phyloP scores from a whole-genome alignment of 2,888 invertebrate genomes.

The Pedicia rivosa region DNA sequence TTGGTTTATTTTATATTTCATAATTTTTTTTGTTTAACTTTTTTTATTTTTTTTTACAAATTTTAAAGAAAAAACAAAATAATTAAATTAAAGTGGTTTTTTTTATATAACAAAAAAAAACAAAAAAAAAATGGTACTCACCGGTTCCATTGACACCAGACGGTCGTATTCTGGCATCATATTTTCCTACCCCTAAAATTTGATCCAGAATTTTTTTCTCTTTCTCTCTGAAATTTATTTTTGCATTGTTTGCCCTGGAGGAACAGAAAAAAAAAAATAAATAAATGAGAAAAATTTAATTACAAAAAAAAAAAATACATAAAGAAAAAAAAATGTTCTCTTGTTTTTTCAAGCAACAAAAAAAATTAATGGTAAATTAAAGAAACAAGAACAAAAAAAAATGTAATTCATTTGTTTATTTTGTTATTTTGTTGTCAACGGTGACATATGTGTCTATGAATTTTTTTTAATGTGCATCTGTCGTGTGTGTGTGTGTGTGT shows the following conservation, averaged over 20 bases:
- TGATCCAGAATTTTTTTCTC: constrained; percentile 89
- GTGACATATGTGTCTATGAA: too few relatives aligned
- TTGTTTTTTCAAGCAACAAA: too few relatives aligned
- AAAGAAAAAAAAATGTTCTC: too few relatives aligned
- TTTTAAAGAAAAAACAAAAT: constrained; percentile 1
- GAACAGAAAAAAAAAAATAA: constrained; percentile 5
- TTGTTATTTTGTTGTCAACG: too few relatives aligned
- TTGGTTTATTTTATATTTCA: too few relatives aligned
- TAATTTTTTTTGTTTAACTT: too few relatives aligned
- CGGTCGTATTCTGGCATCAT: constrained; percentile 85
- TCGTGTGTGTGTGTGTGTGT: too few relatives aligned
- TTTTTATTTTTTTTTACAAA: neutral
- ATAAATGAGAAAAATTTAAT: constrained; percentile 5
- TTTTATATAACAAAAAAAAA: neutral
- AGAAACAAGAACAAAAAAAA: too few relatives aligned
- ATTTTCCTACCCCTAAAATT: constrained; percentile 78
- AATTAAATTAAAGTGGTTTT: neutral
- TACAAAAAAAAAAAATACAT: too few relatives aligned
- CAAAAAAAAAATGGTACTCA: constrained; percentile 32
- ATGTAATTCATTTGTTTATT: too few relatives aligned
- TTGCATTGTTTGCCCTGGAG: constrained; percentile 55
- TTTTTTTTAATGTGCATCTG: too few relatives aligned
- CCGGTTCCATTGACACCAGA: constrained; percentile 91
- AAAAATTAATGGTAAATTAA: too few relatives aligned
- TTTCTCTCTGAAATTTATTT: constrained; percentile 84